Base-by-base conservation (phyloP, 2,888 invertebrate species). In the Phalera bucephala region DNA sequence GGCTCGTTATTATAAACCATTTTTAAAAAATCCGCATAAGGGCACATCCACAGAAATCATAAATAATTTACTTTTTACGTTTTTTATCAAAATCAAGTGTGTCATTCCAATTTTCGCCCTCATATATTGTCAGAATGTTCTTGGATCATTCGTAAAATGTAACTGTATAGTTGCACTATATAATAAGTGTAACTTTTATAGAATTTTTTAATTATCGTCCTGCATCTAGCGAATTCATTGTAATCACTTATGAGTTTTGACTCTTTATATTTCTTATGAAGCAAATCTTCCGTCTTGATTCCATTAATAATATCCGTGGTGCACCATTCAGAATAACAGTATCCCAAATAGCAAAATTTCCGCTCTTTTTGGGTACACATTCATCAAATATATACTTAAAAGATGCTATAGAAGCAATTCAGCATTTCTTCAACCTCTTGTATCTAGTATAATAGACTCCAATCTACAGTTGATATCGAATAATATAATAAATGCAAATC, bases 171-270 rank as follows among this genome's bases (percentile, higher is more conserved):
- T 27, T 12, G 12, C 0, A 8, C n/a, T 11, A 31, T 39, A 31
- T 2, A 27, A 23, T 25, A 31, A 21, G 1, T 31, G 21, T n/a
- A 10, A 34, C 39, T 0, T 12, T 1, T 17, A 3, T 0, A 11
- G 34, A 11, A 19, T 5, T 31, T 12, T 22, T 39, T 39, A 1
- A 39, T 2, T 2, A 13, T 10, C 1, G 38, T 21, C 3, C 38
- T 33, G 29, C 33, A 39, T 26, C 2, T 15, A 31, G 38, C 29
- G 21, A 39, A 31, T n/a, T 15, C 26, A n/a, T 31, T 21, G 27
- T 33, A 38, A 33, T 33, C 38, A 1, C 0, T 2, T 2, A 8
- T 8, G n/a, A 7, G 11, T 3, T 2, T 12, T 11, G 7, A 6
- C 4, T 9, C 6, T 17, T 19, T 21, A 12, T 21, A 21, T 7